Conservation (phyloP, 2,797 vertebrate species). For the Gallinago nigripennis region DNA sequence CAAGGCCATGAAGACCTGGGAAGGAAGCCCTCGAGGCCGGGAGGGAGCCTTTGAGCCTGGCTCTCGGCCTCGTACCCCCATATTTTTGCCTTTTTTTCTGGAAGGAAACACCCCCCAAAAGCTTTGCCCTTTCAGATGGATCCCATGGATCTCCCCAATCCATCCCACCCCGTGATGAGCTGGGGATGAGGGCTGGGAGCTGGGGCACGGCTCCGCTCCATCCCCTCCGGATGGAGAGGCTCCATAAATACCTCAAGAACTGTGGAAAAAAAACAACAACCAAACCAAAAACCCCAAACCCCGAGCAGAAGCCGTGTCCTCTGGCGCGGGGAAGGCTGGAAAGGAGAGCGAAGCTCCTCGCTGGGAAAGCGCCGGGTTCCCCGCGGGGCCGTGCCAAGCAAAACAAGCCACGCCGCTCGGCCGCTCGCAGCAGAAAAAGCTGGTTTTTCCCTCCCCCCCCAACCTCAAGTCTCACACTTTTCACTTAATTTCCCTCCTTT, state of each 20-base stretch:
- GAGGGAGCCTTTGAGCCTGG: not conserved
- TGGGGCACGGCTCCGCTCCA: no score
- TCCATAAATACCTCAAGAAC: not conserved
- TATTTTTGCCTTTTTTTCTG: not conserved
- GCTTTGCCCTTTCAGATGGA: not conserved
- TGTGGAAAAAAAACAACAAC: not conserved
- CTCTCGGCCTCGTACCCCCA: not conserved
- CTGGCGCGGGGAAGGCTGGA: not conserved
- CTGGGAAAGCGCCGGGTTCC: not conserved
- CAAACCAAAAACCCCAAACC: no score
- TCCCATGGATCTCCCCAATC: not conserved
- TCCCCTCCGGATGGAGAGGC: no score
- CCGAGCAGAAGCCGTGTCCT: not conserved
- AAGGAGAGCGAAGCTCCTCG: not conserved
- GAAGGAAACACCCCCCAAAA: not conserved
- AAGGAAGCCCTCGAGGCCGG: no score
- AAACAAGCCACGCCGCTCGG: not conserved
- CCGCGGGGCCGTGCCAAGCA: not conserved
- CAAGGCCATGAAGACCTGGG: no score
- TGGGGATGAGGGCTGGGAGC: no score
- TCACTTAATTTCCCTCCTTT: not conserved
- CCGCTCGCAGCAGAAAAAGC: not conserved
- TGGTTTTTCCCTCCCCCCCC: not conserved
- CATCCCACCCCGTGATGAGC: no score
- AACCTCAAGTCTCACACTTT: not conserved